phyloP scores from a whole-genome alignment of 1,140 invertebrate genomes.

The Heliconius hermathena region DNA sequence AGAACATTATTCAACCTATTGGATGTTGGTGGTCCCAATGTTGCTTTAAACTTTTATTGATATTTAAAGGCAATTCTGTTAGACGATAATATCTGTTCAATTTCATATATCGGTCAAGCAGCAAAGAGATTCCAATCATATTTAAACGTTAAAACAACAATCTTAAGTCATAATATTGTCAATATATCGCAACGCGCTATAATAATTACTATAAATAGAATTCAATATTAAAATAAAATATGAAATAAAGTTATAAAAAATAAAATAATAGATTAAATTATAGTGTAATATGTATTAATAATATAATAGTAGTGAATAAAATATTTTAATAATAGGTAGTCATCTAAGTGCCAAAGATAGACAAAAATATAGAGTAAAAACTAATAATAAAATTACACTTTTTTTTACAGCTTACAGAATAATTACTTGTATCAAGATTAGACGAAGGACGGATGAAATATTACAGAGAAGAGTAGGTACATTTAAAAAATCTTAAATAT shows the following conservation, averaged over 20 bases:
- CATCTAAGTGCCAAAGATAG: too few relatives aligned
- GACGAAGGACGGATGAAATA: conserved; percentile 3
- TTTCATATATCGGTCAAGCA: conserved; percentile 1
- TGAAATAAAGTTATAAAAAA: not conserved
- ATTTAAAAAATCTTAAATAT: not conserved
- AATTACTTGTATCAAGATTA: conserved; percentile 3
- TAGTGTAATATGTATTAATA: not conserved
- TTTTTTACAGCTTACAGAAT: not conserved
- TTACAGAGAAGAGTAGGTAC: not conserved
- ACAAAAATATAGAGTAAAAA: not conserved
- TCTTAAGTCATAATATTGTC: conserved; percentile 8
- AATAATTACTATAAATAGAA: not conserved
- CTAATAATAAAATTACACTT: not conserved
- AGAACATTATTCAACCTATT: conserved; percentile 20
- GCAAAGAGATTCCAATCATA: not conserved
- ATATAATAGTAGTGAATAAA: not conserved
- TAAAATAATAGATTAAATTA: not conserved
- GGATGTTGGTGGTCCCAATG: conserved; percentile 32
- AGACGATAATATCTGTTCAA: not conserved
- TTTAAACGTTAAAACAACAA: not conserved
- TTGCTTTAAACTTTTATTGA: not conserved
- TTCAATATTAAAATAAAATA: not conserved
- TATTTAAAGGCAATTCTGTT: conserved; percentile 8
- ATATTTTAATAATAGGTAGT: not conserved
- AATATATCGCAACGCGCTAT: not conserved